Conservation (phyloP, 2,797 vertebrate species). For the Spea hammondii region DNA sequence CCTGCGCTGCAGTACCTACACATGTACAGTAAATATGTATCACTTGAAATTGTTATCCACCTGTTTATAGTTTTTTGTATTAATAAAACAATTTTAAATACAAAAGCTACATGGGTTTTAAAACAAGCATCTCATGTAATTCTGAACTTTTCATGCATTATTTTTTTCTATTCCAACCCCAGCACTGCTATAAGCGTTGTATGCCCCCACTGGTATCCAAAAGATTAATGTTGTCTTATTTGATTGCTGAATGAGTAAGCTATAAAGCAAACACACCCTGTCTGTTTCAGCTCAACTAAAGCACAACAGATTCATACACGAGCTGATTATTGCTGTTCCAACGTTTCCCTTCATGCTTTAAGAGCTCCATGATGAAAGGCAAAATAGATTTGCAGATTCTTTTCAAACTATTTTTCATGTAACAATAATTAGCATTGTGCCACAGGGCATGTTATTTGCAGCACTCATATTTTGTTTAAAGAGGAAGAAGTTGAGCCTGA, state of each 20-base stretch:
- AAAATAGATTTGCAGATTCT: constrained; percentile 43
- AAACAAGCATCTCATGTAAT: too few species aligned
- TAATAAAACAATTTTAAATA: too few species aligned
- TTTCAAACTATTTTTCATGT: constrained; percentile 27
- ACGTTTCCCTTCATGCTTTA: constrained; percentile 40
- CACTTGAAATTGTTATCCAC: too few species aligned
- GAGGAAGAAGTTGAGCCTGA: background rate
- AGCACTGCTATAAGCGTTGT: background rate
- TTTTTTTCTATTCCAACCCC: background rate
- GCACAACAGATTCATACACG: constrained; percentile 48
- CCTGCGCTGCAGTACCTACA: too few species aligned
- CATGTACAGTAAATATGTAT: too few species aligned
- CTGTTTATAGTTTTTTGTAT: too few species aligned
- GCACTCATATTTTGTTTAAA: background rate
- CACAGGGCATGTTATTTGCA: constrained; percentile 28
- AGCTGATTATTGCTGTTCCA: constrained; percentile 44
- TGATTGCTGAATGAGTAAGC: constrained; percentile 41
- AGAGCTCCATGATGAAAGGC: constrained; percentile 40
- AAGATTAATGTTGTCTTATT: constrained; percentile 31
- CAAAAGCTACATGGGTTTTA: too few species aligned
- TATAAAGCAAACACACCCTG: constrained; percentile 44
- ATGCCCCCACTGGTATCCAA: background rate
- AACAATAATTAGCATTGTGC: constrained; percentile 43
- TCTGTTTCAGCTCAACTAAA: constrained; percentile 27
- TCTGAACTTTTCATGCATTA: background rate